phyloP scores from a whole-genome alignment of 53 echinoderm and acorn worm species.

The Pentamera pediparva region DNA sequence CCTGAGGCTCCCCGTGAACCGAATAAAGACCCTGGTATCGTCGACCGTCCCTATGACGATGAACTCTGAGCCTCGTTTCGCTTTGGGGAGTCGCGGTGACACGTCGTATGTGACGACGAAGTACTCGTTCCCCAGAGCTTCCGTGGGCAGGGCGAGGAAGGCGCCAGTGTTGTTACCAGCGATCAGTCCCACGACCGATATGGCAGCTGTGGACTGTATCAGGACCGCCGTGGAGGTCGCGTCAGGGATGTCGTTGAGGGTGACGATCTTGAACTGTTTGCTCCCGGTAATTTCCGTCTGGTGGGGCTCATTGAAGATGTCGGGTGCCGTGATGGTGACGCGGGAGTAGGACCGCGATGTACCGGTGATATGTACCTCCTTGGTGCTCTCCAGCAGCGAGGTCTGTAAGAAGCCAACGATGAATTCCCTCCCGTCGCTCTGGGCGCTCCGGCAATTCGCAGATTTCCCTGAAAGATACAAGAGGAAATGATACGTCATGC shows the following conservation, averaged over 20 bases:
- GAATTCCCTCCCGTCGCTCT: slow-evolving; percentile 65
- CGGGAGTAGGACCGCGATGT: slow-evolving; percentile 52
- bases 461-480: neutral
- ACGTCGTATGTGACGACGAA: slow-evolving; percentile 70
- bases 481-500: neutral
- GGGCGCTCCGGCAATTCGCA: slow-evolving; percentile 17
- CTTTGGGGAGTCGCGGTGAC: slow-evolving; percentile 51
- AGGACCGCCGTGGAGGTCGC: slow-evolving; percentile 49
- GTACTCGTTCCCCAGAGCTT: slow-evolving; percentile 79
- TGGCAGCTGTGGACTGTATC: slow-evolving; percentile 60
- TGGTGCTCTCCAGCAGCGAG: slow-evolving; percentile 43
- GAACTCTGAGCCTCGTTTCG: slow-evolving; percentile 78
- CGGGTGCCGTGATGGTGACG: slow-evolving; percentile 55
- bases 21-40: slow-evolving; percentile 48
- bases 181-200: slow-evolving; percentile 73
- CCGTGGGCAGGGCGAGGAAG: slow-evolving; percentile 72
- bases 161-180: slow-evolving; percentile 83
- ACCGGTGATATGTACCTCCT: slow-evolving; percentile 67
- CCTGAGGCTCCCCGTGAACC: slow-evolving; percentile 19
- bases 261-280: slow-evolving; percentile 32
- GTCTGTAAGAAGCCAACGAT: slow-evolving; percentile 81
- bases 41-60: slow-evolving; percentile 65
- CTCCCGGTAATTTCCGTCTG: slow-evolving; percentile 36
- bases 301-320: neutral
- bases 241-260: slow-evolving; percentile 4